Conservation (phyloP, 2,888 invertebrate species). For the Cyclophora punctaria region DNA sequence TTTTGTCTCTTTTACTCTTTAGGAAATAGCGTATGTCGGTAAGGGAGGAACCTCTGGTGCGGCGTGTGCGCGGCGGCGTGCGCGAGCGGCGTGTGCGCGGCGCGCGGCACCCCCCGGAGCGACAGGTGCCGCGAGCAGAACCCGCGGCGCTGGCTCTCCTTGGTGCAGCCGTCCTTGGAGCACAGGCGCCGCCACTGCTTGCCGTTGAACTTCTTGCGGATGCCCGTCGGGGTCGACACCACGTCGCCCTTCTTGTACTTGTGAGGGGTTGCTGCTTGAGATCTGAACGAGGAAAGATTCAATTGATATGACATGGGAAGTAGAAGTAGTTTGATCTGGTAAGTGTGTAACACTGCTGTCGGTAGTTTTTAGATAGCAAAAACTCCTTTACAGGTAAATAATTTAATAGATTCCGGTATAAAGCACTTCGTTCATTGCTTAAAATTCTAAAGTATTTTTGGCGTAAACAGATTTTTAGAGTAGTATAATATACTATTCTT, state of each 20-base stretch:
- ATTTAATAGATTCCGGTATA: too few species aligned
- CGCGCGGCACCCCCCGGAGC: conserved; percentile 80
- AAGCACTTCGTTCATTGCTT: too few species aligned
- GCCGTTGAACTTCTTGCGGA: conserved; percentile 99
- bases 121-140: conserved; percentile 97
- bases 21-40: too few species aligned
- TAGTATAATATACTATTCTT: too few species aligned
- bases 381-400: too few species aligned
- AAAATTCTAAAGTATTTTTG: too few species aligned
- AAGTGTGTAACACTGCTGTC: too few species aligned
- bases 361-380: too few species aligned
- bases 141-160: conserved; percentile 96
- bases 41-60: conserved; percentile 70
- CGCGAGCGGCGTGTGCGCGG: conserved; percentile 61
- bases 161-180: conserved; percentile 93
- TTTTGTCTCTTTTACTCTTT: too few species aligned
- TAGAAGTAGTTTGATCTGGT: too few species aligned
- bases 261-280: conserved; percentile 95
- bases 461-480: too few species aligned
- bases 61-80: conserved; percentile 61
- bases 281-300: conserved; percentile 57
- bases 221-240: conserved; percentile 93
- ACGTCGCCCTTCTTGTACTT: conserved; percentile 99
- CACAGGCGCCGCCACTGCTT: conserved; percentile 99
- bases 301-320: too few species aligned